These are phyloP conservation scores for Cosmia trapezina DNA, from an alignment of 2,888 invertebrate genomes.

Conservation along the genomic window DNA sequence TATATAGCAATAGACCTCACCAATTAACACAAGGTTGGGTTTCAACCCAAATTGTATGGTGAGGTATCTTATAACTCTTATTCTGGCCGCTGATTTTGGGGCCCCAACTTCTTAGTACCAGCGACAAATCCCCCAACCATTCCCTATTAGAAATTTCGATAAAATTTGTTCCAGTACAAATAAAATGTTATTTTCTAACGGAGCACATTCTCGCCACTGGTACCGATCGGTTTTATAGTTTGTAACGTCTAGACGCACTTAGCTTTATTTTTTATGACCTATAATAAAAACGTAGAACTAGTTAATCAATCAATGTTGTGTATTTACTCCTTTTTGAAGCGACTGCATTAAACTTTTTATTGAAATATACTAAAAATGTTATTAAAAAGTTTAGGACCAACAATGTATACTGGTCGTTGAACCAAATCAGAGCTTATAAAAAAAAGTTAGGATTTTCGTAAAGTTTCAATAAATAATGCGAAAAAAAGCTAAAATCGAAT, in stretches of 20 bases:
- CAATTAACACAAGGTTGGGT: no score
- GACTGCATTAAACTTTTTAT: slow-evolving; percentile 17
- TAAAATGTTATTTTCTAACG: slow-evolving; percentile 51
- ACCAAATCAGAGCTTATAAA: neutral
- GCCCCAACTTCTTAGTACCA: slow-evolving; percentile 21
- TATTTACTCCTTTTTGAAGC: slow-evolving; percentile 21
- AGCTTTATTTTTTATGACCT: slow-evolving; percentile 57
- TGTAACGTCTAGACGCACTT: slow-evolving; percentile 61
- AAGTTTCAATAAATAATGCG: neutral
- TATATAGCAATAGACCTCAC: no score
- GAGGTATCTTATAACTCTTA: neutral
- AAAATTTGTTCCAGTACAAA: slow-evolving; percentile 52
- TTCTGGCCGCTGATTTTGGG: neutral
- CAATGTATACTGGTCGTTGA: neutral
- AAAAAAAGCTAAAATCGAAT: neutral
- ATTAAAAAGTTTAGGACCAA: neutral
- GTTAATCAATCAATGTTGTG: slow-evolving; percentile 52
- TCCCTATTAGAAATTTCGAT: slow-evolving; percentile 54
- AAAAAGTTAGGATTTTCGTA: neutral
- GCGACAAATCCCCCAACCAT: slow-evolving; percentile 27
- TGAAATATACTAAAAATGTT: slow-evolving; percentile 1
- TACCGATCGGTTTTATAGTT: slow-evolving; percentile 51
- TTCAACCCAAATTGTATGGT: neutral
- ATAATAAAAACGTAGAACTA: slow-evolving; percentile 49
- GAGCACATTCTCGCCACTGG: slow-evolving; percentile 40